These are phyloP conservation scores for Metalampra italica DNA, from an alignment of 2,888 invertebrate species.

Conservation along the genomic window DNA sequence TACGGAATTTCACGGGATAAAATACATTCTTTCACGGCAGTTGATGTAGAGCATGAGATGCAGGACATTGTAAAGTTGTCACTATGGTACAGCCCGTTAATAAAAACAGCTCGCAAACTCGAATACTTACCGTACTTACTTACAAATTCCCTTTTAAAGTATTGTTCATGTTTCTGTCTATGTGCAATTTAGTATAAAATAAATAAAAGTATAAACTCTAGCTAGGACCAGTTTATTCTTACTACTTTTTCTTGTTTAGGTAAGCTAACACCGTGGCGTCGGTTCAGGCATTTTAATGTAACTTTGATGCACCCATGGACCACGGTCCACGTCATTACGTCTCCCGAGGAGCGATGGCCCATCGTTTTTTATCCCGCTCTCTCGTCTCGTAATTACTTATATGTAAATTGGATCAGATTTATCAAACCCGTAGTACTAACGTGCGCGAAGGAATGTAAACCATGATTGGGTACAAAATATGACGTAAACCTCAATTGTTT, in stretches of 20 bases:
- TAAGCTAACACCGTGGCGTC: background rate
- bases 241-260: constrained; percentile 4
- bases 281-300: constrained; percentile 53
- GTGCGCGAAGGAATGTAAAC: constrained; percentile 43
- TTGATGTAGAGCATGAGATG: background rate
- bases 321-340: constrained; percentile 37
- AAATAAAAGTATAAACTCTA: too few relatives aligned
- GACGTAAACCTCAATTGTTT: constrained; percentile 15
- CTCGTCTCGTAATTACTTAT: constrained; percentile 55
- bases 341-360: constrained; percentile 16
- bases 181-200: too few relatives aligned
- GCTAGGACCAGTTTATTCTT: background rate
- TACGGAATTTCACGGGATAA: constrained; percentile 18
- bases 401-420: constrained; percentile 70
- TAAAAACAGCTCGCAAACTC: background rate
- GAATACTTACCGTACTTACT: too few relatives aligned
- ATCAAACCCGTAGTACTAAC: constrained; percentile 47
- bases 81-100: background rate
- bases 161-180: too few relatives aligned
- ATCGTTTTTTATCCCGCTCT: constrained; percentile 27
- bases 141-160: too few relatives aligned
- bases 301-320: constrained; percentile 49
- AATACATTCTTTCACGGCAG: background rate
- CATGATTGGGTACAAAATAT: constrained; percentile 24
- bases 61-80: background rate